Evolutionary conservation across 2,888 invertebrate species (phyloP), one percentile per base, ranked within the genome.

Genomic region (Alsophila aescularia): DNA sequence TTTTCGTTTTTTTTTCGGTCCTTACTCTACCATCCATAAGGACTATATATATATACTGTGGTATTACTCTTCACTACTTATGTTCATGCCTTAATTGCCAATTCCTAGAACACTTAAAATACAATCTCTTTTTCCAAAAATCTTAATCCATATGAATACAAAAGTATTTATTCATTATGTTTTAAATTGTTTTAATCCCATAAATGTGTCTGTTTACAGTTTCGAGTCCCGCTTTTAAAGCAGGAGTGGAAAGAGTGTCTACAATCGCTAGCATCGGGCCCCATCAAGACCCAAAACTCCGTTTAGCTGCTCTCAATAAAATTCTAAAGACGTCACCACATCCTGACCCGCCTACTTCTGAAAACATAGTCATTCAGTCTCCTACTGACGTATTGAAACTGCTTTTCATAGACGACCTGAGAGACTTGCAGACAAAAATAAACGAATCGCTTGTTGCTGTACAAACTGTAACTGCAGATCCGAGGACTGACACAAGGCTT

Each of bases 371-470:
- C 10, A 73, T 90, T 4, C 75, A 90, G 35, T 81, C 85, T 55
- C 90, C 90, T 10, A 93, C 94, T 0, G 96, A 96, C 85, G 94
- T 96, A 12, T 82, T 97, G 15, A 93, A 95, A 50, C 89, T 97
- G 4, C 87, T 98, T 14, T 97, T 97, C 81, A 95, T 98, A 59
- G 95, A 96, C 71, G 96, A 98, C 78, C 88, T 98, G 13, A 90
- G 98, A 71, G 94, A 96, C 61, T 92, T 99, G 43, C 99, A 99
- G 83, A 98, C 98, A 0, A 94, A 94, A 72, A 98, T 99, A 44
- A 99, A 99, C 85, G 97, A 98, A 83, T 95, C 97, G 0, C 96
- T 99, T 65, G 99, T 99, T 0, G 94, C 95, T 37, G 96, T 98
- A 2, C 99, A 99, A 90, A 94, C 92, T 59, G 92, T 99, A 1